Percentiles rank a stretch among this genome's conserved stretches.
Conservation (phyloP, 1,140 invertebrate species). For the Drosophila triauraria region DNA sequence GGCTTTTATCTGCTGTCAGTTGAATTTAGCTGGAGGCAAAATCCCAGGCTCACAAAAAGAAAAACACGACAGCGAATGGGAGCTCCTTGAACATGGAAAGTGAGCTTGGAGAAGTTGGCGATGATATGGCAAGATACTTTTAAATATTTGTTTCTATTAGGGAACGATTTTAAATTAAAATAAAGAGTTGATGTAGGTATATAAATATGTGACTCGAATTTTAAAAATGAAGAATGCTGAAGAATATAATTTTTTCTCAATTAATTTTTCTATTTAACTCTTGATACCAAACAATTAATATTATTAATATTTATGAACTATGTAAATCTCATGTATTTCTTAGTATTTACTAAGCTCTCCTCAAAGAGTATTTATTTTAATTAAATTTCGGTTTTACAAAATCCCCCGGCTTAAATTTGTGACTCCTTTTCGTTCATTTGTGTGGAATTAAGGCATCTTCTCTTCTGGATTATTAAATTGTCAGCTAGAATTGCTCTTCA, state of each 20-base stretch:
- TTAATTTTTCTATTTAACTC: no score
- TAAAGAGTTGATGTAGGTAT: no score
- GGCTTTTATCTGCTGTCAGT: constrained; percentile 63
- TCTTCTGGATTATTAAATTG: constrained; percentile 57
- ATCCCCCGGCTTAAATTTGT: not conserved
- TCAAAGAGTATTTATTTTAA: no score
- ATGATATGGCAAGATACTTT: not conserved
- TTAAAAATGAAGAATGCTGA: not conserved
- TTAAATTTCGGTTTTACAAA: not conserved
- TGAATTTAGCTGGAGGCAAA: constrained; percentile 14
- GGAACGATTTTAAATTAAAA: no score
- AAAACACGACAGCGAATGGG: not conserved
- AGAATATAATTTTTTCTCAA: not conserved
- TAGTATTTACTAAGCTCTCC: not conserved
- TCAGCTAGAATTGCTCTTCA: constrained; percentile 66
- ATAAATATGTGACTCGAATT: not conserved
- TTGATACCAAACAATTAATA: not conserved
- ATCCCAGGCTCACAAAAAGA: constrained; percentile 2
- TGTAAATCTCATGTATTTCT: not conserved
- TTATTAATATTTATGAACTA: no score
- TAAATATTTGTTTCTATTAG: not conserved
- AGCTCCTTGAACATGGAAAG: not conserved
- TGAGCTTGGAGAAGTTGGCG: not conserved
- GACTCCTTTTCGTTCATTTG: not conserved
- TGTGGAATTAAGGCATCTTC: constrained; percentile 1